Percentiles rank a stretch among this genome's conserved stretches.
Conservation (phyloP, 2,888 invertebrate species). For the Thera obeliscata region DNA sequence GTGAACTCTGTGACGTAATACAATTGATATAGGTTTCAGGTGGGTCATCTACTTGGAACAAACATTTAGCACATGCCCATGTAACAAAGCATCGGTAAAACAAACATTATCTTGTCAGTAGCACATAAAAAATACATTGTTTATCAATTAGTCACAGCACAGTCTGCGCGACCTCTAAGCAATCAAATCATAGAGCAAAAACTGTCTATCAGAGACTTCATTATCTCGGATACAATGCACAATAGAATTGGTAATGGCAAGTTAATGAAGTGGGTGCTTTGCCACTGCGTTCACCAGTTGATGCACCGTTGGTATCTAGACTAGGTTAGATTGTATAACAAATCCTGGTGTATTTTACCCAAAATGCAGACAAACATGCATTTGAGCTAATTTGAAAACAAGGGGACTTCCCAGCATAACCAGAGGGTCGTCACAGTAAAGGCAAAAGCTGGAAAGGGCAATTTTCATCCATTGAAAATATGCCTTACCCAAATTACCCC, state of each 20-base stretch:
- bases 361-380: too few species aligned
- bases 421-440: too few species aligned
- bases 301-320: neutral
- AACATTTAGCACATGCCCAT: too few species aligned
- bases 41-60: neutral
- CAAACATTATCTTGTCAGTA: neutral
- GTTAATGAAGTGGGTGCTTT: neutral
- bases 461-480: too few species aligned
- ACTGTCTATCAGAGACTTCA: conserved; percentile 20
- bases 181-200: conserved; percentile 27
- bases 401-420: too few species aligned
- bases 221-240: conserved; percentile 38
- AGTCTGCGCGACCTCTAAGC: conserved; percentile 16
- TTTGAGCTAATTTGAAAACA: too few species aligned
- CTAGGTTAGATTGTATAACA: neutral
- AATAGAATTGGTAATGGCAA: conserved; percentile 29
- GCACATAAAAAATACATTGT: conserved; percentile 24
- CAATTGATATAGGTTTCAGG: neutral
- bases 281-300: neutral
- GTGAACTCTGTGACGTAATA: neutral
- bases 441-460: too few species aligned
- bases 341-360: neutral
- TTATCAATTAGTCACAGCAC: conserved; percentile 21
- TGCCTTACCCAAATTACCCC: too few species aligned
- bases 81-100: neutral